Percentiles rank a stretch among this genome's conserved stretches.
Conservation (phyloP, 2,113 vertebrate genomes). For the Otis tarda region DNA sequence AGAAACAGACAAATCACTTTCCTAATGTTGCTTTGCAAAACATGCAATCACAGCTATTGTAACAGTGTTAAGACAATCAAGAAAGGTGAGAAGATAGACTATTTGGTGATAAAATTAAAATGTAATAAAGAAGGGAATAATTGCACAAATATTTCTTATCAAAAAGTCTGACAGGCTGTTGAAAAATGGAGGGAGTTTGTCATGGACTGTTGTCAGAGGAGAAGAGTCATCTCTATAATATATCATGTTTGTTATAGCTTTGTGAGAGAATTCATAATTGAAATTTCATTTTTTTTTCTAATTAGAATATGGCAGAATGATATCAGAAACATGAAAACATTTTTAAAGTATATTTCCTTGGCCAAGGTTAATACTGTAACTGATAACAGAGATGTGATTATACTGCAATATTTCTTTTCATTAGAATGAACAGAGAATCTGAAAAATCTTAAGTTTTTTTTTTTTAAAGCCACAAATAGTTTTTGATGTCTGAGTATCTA, state of each 20-base stretch:
- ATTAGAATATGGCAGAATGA: constrained; percentile 5
- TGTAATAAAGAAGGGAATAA: background rate
- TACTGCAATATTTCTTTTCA: background rate
- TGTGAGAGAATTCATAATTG: constrained; percentile 46
- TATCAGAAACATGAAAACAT: background rate
- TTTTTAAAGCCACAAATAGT: background rate
- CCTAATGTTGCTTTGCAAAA: background rate
- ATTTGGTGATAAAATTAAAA: background rate
- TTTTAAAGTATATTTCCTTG: background rate
- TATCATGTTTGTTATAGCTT: constrained; percentile 22
- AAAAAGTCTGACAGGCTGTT: background rate
- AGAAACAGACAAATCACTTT: background rate
- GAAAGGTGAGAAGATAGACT: background rate
- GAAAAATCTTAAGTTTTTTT: background rate
- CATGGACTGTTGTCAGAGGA: background rate
- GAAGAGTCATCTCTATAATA: background rate
- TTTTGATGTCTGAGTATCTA: background rate
- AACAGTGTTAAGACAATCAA: background rate
- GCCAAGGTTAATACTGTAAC: background rate
- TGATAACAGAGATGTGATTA: background rate
- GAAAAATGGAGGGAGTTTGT: background rate
- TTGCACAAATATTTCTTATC: background rate
- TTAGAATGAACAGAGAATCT: background rate
- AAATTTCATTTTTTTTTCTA: constrained; percentile 46
- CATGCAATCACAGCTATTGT: background rate